Conservation (phyloP, 1,140 invertebrate species). For the Aphelenchoides avenae region DNA sequence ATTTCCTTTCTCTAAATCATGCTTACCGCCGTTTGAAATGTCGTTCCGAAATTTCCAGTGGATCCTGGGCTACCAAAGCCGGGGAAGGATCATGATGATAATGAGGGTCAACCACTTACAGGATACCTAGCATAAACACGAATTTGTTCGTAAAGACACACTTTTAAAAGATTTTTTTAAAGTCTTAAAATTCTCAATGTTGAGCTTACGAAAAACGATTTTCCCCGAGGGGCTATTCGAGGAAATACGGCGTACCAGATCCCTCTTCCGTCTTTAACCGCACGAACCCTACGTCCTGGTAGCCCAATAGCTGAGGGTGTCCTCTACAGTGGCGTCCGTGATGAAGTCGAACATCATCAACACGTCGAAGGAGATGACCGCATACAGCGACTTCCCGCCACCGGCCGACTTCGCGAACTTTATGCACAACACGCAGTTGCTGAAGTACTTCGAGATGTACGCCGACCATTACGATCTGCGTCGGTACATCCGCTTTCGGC, state of each 20-base stretch:
- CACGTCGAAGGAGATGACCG: conserved; percentile 63
- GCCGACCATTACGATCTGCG: conserved; percentile 59
- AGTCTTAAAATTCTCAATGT: too few species aligned
- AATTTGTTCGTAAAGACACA: too few species aligned
- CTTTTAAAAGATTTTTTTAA: too few species aligned
- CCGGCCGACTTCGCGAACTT: conserved; percentile 58
- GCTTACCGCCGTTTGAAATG: conserved; percentile 33
- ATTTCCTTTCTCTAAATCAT: conserved; percentile 12
- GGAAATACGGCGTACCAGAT: conserved; percentile 58
- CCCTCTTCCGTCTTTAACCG: too few species aligned
- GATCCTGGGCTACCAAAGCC: too few species aligned
- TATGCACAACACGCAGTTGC: conserved; percentile 61
- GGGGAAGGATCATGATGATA: too few species aligned
- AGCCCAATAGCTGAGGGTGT: too few species aligned
- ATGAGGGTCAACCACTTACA: too few species aligned
- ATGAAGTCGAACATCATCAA: conserved; percentile 62
- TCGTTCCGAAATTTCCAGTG: too few species aligned
- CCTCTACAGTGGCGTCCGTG: conserved; percentile 58
- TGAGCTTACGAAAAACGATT: conserved; percentile 63
- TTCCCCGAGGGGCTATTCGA: conserved; percentile 62
- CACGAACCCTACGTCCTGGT: too few species aligned
- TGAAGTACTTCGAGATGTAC: conserved; percentile 61
- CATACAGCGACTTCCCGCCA: conserved; percentile 62
- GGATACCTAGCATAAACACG: too few species aligned
- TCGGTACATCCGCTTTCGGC: conserved; percentile 57